Conservation (phyloP, 2,797 vertebrate species). For the Oreonectes daqikongensis region DNA sequence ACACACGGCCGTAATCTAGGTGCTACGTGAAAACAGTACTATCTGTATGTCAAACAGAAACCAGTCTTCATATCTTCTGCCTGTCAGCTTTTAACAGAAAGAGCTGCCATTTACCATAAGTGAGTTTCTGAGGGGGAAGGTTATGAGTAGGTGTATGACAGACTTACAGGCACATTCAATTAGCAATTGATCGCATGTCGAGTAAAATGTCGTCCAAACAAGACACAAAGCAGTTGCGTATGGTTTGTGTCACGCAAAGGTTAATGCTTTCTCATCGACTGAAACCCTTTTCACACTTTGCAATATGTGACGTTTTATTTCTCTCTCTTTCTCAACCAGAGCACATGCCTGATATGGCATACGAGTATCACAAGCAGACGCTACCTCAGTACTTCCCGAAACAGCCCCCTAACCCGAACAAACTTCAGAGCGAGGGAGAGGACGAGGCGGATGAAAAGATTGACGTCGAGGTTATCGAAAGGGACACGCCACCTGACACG, state of each 20-base stretch:
- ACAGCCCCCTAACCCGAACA: conserved; percentile 7
- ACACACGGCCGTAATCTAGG: conserved; percentile 54
- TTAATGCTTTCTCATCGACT: no score
- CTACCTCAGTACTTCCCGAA: conserved; percentile 64
- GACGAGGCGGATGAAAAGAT: conserved; percentile 70
- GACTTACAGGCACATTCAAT: neutral
- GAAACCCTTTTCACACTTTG: no score
- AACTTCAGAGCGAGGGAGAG: conserved; percentile 54
- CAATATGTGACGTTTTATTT: conserved; percentile 1
- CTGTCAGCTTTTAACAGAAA: conserved; percentile 71
- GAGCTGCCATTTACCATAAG: conserved; percentile 75
- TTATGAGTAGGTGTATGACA: conserved; percentile 58
- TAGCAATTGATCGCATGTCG: neutral
- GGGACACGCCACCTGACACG: conserved; percentile 75
- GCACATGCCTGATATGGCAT: conserved; percentile 58
- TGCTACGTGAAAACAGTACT: conserved; percentile 62
- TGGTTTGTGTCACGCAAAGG: no score
- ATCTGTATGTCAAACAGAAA: conserved; percentile 67
- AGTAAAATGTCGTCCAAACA: no score
- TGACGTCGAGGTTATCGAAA: conserved; percentile 72
- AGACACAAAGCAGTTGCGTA: no score
- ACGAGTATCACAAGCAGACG: conserved; percentile 60
- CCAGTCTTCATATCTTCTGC: conserved; percentile 41
- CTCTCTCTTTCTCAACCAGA: conserved; percentile 62
- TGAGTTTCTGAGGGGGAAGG: conserved; percentile 57